A percentile compares a stretch with the other conserved stretches of the same genome.
phyloP scores from a whole-genome alignment of 2,888 invertebrate genomes.

The Schrankia costaestrigalis region DNA sequence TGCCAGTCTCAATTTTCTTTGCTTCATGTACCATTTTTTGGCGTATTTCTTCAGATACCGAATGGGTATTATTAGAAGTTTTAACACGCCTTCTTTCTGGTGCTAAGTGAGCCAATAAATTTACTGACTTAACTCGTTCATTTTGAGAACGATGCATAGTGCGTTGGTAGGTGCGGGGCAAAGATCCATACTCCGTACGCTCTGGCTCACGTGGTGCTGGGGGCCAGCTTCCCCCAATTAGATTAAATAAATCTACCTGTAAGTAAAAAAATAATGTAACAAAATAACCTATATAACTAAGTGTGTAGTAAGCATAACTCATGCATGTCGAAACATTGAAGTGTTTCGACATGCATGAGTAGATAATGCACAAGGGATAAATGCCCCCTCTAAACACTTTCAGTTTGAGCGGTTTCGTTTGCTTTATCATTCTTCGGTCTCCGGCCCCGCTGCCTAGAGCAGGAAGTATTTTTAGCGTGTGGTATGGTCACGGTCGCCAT shows the following conservation, averaged over 20 bases:
- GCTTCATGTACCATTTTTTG: constrained; percentile 70
- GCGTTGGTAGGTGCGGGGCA: constrained; percentile 43
- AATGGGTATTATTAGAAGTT: constrained; percentile 35
- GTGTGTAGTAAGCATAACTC: background rate
- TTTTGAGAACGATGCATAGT: constrained; percentile 66
- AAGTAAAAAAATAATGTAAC: constrained; percentile 13
- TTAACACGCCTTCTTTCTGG: constrained; percentile 60
- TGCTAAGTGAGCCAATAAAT: constrained; percentile 79
- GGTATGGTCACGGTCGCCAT: too few species aligned
- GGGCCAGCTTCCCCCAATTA: constrained; percentile 76
- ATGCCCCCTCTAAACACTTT: too few species aligned
- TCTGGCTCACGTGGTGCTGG: constrained; percentile 64
- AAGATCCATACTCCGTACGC: constrained; percentile 59
- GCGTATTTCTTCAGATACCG: constrained; percentile 34
- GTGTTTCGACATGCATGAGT: too few species aligned
- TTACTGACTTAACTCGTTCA: constrained; percentile 81
- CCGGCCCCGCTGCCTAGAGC: too few species aligned
- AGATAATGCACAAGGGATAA: too few species aligned
- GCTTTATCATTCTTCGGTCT: too few species aligned
- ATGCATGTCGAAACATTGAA: too few species aligned
- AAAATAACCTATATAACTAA: background rate
- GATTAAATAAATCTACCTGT: constrained; percentile 66
- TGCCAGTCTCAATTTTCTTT: constrained; percentile 70
- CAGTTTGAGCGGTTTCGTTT: too few species aligned
- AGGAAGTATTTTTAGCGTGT: too few species aligned